Evolutionary conservation across 2,888 invertebrate species (phyloP).

Genomic region (Chaetoderma sp.): DNA sequence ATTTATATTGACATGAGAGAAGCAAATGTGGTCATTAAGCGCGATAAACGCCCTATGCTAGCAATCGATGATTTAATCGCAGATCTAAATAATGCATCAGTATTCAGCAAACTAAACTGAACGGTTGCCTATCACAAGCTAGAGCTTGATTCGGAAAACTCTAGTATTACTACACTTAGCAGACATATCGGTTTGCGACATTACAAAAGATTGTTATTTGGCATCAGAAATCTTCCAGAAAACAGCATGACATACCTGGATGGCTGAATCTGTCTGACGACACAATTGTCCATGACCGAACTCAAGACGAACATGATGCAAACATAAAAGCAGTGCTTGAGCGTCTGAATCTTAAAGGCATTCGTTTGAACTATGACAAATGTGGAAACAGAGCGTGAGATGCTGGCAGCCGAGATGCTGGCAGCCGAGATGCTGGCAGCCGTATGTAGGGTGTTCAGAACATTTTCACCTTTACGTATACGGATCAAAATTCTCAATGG

Average conservation of each 20-base stretch:
- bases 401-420: no score
- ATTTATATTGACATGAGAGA: conserved; percentile 45
- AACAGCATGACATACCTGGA: conserved; percentile 54
- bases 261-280: conserved; percentile 65
- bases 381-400: conserved; percentile 23
- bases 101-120: conserved; percentile 43
- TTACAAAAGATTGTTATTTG: conserved; percentile 42
- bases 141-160: conserved; percentile 41
- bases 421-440: no score
- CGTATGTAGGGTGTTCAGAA: conserved; percentile 38
- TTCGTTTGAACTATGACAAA: no score
- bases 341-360: conserved; percentile 37
- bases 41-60: conserved; percentile 39
- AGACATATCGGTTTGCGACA: conserved; percentile 40
- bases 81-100: conserved; percentile 39
- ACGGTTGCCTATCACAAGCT: conserved; percentile 42
- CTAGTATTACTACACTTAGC: conserved; percentile 40
- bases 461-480: conserved; percentile 36
- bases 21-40: conserved; percentile 38
- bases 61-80: conserved; percentile 40
- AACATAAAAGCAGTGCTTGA: no score
- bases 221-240: conserved; percentile 70
- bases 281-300: conserved; percentile 60
- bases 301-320: conserved; percentile 52
- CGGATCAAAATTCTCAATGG: conserved; percentile 34